A percentile compares a stretch with the other conserved stretches of the same genome.
These are phyloP conservation scores for Myopa testacea DNA, from an alignment of 2,888 invertebrate species.

Conservation along the genomic window DNA sequence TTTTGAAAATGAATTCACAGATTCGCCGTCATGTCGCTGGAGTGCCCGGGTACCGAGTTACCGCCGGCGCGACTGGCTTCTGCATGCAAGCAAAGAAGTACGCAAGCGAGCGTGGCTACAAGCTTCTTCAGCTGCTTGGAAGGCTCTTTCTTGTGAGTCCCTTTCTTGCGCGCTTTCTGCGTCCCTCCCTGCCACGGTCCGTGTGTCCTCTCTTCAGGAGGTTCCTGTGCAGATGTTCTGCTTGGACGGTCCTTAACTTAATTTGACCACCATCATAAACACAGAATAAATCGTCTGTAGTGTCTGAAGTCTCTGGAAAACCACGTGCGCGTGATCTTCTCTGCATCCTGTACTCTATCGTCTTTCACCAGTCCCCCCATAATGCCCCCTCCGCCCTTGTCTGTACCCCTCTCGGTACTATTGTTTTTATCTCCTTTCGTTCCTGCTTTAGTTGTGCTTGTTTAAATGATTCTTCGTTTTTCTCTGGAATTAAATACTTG, in stretches of 20 bases:
- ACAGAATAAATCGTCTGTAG: too few relatives aligned
- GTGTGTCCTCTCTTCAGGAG: too few relatives aligned
- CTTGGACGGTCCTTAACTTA: background rate
- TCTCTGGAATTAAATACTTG: background rate
- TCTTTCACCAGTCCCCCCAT: background rate
- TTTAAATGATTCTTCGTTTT: background rate
- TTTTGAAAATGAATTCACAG: conserved; percentile 34
- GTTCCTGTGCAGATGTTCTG: too few relatives aligned
- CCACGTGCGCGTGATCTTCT: too few relatives aligned
- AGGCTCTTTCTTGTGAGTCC: too few relatives aligned
- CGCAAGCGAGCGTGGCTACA: conserved; percentile 4
- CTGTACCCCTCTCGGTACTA: background rate
- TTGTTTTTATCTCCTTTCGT: background rate
- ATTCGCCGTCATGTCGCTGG: conserved; percentile 33
- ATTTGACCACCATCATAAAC: background rate
- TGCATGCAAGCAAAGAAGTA: background rate
- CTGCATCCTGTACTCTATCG: background rate
- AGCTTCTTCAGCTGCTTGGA: background rate
- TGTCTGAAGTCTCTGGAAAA: too few relatives aligned
- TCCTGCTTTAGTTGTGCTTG: conserved; percentile 25
- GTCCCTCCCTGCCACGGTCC: too few relatives aligned
- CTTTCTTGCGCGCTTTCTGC: background rate
- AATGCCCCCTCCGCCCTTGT: too few relatives aligned
- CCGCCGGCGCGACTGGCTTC: background rate
- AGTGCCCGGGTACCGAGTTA: background rate